A percentile compares a stretch with the other conserved stretches of the same genome.
Evolutionary conservation across 2,888 invertebrate genomes (phyloP).

Genomic region (Rhagium mordax): DNA sequence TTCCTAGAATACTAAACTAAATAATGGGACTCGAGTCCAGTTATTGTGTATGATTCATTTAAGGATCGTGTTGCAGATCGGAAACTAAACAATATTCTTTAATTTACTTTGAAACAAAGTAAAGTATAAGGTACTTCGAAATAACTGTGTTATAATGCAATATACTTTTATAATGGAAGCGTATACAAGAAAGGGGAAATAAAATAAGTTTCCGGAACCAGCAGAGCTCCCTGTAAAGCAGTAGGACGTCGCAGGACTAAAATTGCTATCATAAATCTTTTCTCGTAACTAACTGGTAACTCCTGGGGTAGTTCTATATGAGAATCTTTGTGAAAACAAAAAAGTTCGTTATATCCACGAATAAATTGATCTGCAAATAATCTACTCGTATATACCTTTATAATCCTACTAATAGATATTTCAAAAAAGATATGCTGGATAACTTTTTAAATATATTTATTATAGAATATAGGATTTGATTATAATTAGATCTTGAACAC

Average conservation of each 20-base stretch:
- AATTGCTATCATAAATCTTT: constrained; percentile 34
- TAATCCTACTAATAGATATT: too few relatives aligned
- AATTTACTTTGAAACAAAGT: constrained; percentile 34
- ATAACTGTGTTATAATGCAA: constrained; percentile 30
- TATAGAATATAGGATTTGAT: too few relatives aligned
- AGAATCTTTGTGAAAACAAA: constrained; percentile 16
- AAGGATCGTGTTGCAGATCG: background rate
- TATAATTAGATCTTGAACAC: too few relatives aligned
- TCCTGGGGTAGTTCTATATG: constrained; percentile 19
- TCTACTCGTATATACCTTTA: background rate
- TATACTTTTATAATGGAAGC: constrained; percentile 32
- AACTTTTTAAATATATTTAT: too few relatives aligned
- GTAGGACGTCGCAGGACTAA: constrained; percentile 29
- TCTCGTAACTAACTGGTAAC: constrained; percentile 32
- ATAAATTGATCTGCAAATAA: background rate
- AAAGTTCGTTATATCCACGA: background rate
- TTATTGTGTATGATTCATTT: background rate
- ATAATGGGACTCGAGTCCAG: too few relatives aligned
- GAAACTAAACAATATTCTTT: constrained; percentile 15
- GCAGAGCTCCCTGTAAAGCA: constrained; percentile 28
- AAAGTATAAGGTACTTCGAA: constrained; percentile 20
- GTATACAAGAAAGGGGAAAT: constrained; percentile 35
- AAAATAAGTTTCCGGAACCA: constrained; percentile 37
- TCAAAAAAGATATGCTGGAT: too few relatives aligned
- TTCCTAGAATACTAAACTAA: too few relatives aligned